phyloP scores from a whole-genome alignment of 2,113 vertebrate genomes.

The Lepus europaeus region DNA sequence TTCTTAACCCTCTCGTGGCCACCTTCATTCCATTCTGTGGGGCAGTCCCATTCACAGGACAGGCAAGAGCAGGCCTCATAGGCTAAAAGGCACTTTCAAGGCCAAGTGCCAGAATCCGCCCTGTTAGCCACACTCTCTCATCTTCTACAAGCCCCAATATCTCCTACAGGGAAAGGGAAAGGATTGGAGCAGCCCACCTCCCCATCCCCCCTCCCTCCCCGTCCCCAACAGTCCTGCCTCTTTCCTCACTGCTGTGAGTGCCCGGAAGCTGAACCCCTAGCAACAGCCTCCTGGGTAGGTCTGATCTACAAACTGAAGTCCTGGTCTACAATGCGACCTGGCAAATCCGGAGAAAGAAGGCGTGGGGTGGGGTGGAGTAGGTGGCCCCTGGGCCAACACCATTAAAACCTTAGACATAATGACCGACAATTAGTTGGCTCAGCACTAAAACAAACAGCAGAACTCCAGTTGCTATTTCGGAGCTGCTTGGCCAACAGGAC shows the following conservation, averaged over 20 bases:
- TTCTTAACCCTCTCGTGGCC: not conserved
- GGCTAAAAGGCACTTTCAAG: not conserved
- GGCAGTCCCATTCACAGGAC: not conserved
- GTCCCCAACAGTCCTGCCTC: not conserved
- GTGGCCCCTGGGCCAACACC: not conserved
- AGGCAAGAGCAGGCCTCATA: no score
- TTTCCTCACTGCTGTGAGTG: not conserved
- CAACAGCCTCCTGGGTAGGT: accelerated
- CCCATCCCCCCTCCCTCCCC: no score
- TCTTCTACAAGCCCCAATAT: accelerated
- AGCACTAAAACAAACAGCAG: not conserved
- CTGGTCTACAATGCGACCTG: not conserved
- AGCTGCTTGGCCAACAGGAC: not conserved
- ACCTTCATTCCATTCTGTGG: not conserved
- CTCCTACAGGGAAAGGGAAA: not conserved
- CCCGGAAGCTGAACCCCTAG: not conserved
- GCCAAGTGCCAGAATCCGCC: not conserved
- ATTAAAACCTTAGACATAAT: not conserved
- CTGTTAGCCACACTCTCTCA: no score
- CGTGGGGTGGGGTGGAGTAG: accelerated
- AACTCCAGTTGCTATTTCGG: not conserved
- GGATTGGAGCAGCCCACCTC: no score
- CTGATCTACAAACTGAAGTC: not conserved
- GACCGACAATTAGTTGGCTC: not conserved
- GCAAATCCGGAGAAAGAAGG: not conserved